phyloP scores from a whole-genome alignment of 92 coral and sea anemone species.

The Epizoanthus illoricatus region DNA sequence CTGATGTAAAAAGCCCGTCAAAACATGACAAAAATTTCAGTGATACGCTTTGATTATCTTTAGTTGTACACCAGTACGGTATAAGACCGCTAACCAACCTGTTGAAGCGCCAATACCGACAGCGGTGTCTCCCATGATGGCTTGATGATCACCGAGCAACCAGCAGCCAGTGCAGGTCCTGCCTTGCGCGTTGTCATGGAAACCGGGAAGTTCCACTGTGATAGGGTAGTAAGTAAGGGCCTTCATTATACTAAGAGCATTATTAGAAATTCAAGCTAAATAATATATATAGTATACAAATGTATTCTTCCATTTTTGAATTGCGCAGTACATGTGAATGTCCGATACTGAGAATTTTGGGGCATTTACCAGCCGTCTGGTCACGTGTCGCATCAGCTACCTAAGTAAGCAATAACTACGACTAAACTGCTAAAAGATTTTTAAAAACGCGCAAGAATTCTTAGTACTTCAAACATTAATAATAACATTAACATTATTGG shows the following conservation, averaged over 20 bases:
- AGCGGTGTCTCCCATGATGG: conserved; percentile 58
- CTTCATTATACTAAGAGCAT: neutral
- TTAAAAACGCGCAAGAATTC: too few relatives aligned
- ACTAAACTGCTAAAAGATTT: neutral
- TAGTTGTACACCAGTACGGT: neutral
- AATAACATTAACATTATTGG: too few relatives aligned
- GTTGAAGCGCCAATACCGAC: conserved; percentile 50
- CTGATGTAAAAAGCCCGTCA: too few relatives aligned
- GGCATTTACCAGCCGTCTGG: neutral
- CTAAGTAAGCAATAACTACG: neutral
- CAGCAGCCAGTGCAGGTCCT: conserved; percentile 55
- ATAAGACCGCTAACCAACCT: conserved; percentile 18
- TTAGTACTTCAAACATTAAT: too few relatives aligned
- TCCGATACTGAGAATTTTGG: neutral
- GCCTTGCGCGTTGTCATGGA: conserved; percentile 62
- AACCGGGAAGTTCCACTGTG: conserved; percentile 58
- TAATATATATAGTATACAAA: neutral
- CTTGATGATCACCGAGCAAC: conserved; percentile 55
- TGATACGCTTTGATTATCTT: too few relatives aligned
- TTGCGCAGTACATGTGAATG: neutral
- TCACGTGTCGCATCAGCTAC: neutral
- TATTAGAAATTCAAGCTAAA: too few relatives aligned
- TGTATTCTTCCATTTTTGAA: too few relatives aligned
- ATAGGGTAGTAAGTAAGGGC: neutral
- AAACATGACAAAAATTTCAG: too few relatives aligned